phyloP scores from a whole-genome alignment of 2,888 invertebrate genomes.

The Eurytoma adleriae region DNA sequence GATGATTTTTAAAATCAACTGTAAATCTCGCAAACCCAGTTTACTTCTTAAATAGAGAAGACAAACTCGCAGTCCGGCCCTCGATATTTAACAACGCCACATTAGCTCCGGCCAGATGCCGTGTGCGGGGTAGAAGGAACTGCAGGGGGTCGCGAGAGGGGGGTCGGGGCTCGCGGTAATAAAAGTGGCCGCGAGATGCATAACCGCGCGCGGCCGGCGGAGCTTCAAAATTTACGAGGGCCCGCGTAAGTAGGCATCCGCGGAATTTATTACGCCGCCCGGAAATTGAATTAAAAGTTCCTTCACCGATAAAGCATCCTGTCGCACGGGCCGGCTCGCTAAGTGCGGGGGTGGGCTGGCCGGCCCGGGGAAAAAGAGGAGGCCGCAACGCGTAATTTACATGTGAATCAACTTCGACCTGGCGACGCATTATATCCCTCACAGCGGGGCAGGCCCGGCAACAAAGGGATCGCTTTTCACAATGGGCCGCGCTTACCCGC shows the following conservation, averaged over 20 bases:
- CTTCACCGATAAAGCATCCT: constrained; percentile 44
- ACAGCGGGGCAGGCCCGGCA: constrained; percentile 1
- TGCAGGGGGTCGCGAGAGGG: not conserved
- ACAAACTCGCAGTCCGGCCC: not conserved
- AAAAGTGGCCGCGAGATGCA: constrained; percentile 55
- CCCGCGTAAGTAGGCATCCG: constrained; percentile 49
- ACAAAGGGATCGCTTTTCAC: constrained; percentile 33
- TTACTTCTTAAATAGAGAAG: too few relatives aligned
- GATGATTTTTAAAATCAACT: too few relatives aligned
- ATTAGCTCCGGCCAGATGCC: constrained; percentile 19
- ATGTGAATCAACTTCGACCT: constrained; percentile 47
- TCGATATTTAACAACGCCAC: constrained; percentile 48
- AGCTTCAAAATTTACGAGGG: constrained; percentile 22
- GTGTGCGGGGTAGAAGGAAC: not conserved
- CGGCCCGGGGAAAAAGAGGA: not conserved
- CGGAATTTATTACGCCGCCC: constrained; percentile 51
- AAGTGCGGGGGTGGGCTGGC: too few relatives aligned
- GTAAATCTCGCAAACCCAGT: too few relatives aligned
- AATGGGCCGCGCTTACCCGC: not conserved
- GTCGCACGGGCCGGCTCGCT: constrained; percentile 7
- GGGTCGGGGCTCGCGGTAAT: constrained; percentile 34
- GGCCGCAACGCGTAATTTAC: constrained; percentile 45
- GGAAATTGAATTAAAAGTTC: constrained; percentile 58
- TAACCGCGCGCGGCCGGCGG: constrained; percentile 32
- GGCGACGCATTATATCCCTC: constrained; percentile 11